Percentiles rank a stretch among this genome's conserved stretches.
phyloP scores from a whole-genome alignment of 2,888 invertebrate genomes.

The Hymenopus coronatus region DNA sequence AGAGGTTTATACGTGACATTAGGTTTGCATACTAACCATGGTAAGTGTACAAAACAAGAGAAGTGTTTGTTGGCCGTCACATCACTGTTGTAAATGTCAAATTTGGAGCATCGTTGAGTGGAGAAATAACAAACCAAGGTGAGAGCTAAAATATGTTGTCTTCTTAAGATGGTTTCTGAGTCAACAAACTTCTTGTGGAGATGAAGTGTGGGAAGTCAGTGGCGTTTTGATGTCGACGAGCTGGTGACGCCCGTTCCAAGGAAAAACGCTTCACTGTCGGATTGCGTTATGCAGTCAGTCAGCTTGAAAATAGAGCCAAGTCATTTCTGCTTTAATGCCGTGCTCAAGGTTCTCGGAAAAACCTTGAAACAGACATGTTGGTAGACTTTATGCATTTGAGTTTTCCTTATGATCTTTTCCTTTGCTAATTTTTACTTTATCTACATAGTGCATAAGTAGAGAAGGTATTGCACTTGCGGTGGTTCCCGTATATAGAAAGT shows the following conservation, averaged over 20 bases:
- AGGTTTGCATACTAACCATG: no score
- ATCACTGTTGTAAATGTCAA: background rate
- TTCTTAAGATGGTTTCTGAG: background rate
- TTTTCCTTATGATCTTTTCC: no score
- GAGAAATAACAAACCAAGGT: background rate
- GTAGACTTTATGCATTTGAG: no score
- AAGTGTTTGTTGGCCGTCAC: background rate
- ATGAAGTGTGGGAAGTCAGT: background rate
- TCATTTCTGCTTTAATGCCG: background rate
- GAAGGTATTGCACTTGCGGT: no score
- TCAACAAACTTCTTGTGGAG: background rate
- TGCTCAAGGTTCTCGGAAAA: background rate
- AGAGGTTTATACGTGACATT: no score
- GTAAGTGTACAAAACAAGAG: background rate
- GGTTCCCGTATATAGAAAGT: no score
- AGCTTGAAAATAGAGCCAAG: background rate
- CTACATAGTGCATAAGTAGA: no score
- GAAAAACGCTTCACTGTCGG: background rate
- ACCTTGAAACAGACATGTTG: background rate
- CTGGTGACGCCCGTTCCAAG: background rate
- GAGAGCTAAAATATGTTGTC: background rate
- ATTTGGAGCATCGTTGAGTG: background rate
- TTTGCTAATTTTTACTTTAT: no score
- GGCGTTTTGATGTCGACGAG: background rate
- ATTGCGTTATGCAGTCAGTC: background rate